phyloP scores from a whole-genome alignment of 64 coral and sea anemone genomes.

The Hydrozoanthus tunicans region DNA sequence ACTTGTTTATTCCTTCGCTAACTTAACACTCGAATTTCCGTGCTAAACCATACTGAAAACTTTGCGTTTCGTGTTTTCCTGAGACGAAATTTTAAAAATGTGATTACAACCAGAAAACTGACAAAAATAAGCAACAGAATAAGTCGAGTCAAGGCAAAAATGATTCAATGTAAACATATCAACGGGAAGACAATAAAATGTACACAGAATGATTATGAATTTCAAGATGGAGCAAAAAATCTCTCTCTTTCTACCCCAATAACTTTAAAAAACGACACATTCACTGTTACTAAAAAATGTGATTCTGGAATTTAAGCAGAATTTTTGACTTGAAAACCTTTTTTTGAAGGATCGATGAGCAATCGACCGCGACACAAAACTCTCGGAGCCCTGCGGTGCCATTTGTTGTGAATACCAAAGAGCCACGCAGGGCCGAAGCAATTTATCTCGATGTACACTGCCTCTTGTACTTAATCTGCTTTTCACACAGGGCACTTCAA shows the following conservation, averaged over 20 bases:
- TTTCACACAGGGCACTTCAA: constrained; percentile 38
- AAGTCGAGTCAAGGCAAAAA: not conserved
- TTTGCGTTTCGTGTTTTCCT: not conserved
- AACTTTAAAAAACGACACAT: not conserved
- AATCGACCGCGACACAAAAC: not conserved
- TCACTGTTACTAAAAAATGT: not conserved
- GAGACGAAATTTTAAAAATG: not conserved
- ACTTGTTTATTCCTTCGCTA: not conserved
- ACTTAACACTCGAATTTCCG: not conserved
- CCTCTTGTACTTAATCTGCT: constrained; percentile 40
- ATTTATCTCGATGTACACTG: constrained; percentile 7
- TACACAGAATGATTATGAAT: not conserved
- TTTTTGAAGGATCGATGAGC: not conserved
- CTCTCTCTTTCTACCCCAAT: not conserved
- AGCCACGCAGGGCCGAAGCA: constrained; percentile 1
- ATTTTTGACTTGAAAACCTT: not conserved
- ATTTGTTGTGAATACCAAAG: constrained; percentile 46
- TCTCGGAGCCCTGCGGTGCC: constrained; percentile 25
- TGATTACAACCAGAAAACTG: not conserved
- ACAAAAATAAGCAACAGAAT: constrained; percentile 7
- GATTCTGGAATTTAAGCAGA: not conserved
- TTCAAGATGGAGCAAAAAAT: not conserved
- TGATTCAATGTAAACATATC: constrained; percentile 20
- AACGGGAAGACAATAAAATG: constrained; percentile 20
- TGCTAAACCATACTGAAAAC: not conserved